phyloP scores from a whole-genome alignment of 2,888 invertebrate species.

The Osedax frankpressi region DNA sequence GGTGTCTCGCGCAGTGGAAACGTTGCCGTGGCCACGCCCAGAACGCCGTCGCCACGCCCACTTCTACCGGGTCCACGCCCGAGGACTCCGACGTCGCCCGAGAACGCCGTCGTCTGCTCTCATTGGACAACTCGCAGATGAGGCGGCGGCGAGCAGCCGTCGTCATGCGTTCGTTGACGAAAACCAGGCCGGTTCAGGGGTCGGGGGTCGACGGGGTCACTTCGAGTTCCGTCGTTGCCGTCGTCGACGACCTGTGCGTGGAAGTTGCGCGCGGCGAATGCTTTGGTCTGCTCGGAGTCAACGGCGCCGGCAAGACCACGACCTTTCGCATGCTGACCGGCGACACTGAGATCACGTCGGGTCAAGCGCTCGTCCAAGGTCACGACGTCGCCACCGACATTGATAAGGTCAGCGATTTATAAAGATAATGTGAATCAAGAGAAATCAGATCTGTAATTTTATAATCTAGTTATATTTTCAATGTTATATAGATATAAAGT shows the following conservation, averaged over 20 bases:
- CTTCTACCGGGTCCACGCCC: not conserved
- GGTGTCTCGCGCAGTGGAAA: too few species aligned
- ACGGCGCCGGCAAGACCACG: conserved; percentile 54
- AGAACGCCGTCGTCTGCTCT: conserved; percentile 39
- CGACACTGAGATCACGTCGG: conserved; percentile 58
- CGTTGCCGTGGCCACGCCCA: conserved; percentile 27
- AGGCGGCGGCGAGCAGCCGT: not conserved
- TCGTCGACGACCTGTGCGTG: conserved; percentile 64
- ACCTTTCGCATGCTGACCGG: conserved; percentile 68
- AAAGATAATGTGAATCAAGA: too few species aligned
- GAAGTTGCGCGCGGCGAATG: conserved; percentile 59
- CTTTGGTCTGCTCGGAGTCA: conserved; percentile 59
- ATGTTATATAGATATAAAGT: too few species aligned
- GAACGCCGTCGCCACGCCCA: not conserved
- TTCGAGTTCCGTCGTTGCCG: too few species aligned
- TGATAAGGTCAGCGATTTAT: too few species aligned
- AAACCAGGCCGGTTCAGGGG: not conserved
- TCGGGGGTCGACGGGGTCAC: too few species aligned
- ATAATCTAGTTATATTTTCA: too few species aligned
- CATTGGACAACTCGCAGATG: not conserved
- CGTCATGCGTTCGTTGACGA: not conserved
- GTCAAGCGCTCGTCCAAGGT: conserved; percentile 58
- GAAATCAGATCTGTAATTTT: too few species aligned
- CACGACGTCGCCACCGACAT: conserved; percentile 21
- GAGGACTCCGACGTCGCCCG: conserved; percentile 42